Evolutionary conservation across 2,797 vertebrate genomes (phyloP).

Genomic region (Hoplostethus mediterraneus): DNA sequence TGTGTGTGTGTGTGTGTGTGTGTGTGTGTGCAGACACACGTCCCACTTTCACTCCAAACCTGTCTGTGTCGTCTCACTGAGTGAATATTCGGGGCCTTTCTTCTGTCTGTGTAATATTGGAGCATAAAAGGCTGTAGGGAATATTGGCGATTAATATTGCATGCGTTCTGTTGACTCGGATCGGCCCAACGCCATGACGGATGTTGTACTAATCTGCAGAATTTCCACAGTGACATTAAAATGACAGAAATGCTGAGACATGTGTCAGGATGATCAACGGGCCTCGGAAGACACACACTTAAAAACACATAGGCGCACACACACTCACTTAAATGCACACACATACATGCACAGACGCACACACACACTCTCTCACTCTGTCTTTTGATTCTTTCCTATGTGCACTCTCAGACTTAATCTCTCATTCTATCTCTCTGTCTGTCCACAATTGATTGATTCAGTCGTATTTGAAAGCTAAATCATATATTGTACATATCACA

Average conservation of each 20-base stretch:
- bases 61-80: constrained; percentile 69
- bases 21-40: background rate
- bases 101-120: constrained; percentile 82
- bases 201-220: constrained; percentile 84
- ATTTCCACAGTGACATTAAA: constrained; percentile 87
- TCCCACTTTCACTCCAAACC: constrained; percentile 56
- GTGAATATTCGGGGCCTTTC: constrained; percentile 82
- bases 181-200: constrained; percentile 78
- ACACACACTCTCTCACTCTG: constrained; percentile 56
- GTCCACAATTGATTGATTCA: constrained; percentile 67
- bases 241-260: constrained; percentile 86
- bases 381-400: constrained; percentile 77
- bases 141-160: constrained; percentile 87
- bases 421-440: constrained; percentile 69
- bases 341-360: constrained; percentile 30
- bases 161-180: constrained; percentile 84
- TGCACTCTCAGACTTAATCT: constrained; percentile 79
- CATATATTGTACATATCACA: constrained; percentile 56
- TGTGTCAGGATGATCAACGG: constrained; percentile 85
- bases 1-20: constrained; percentile 15
- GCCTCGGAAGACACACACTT: constrained; percentile 73
- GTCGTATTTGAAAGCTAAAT: constrained; percentile 72
- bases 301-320: constrained; percentile 39
- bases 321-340: constrained; percentile 34
- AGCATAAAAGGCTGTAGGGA: constrained; percentile 83